These are phyloP conservation scores for Drosophila meridiana DNA, from an alignment of 2,888 invertebrate species.

Conservation along the genomic window DNA sequence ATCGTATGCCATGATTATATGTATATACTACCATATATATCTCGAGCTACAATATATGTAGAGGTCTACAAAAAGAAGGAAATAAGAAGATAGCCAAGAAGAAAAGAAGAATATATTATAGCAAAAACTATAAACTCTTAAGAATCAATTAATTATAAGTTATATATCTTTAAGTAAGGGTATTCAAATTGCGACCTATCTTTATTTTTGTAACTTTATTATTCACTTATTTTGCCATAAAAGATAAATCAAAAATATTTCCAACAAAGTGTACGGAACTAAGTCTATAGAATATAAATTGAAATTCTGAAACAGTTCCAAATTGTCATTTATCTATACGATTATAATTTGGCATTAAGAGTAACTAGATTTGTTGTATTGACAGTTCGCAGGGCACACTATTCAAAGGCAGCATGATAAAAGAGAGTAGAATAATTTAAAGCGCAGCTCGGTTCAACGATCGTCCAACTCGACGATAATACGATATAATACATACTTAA, in stretches of 20 bases:
- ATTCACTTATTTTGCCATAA: constrained; percentile 1
- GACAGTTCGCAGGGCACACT: constrained; percentile 14
- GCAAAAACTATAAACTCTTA: too few species aligned
- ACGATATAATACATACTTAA: constrained; percentile 27
- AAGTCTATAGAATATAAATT: constrained; percentile 29
- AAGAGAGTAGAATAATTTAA: constrained; percentile 38
- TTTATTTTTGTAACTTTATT: not conserved
- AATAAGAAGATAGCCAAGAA: too few species aligned
- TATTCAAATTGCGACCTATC: not conserved
- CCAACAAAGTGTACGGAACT: constrained; percentile 61
- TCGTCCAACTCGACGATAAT: constrained; percentile 28
- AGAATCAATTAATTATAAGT: not conserved
- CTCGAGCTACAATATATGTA: not conserved
- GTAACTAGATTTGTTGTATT: constrained; percentile 28
- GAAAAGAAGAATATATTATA: too few species aligned
- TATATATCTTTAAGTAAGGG: not conserved
- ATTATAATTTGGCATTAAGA: constrained; percentile 29
- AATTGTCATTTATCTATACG: constrained; percentile 22
- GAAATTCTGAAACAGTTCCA: constrained; percentile 36
- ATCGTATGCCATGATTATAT: not conserved
- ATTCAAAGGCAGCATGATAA: constrained; percentile 52
- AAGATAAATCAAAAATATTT: constrained; percentile 41
- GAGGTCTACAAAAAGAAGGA: too few species aligned
- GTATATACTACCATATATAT: too few species aligned
- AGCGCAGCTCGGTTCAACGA: constrained; percentile 54